Evolutionary conservation across 2,888 invertebrate species (phyloP), one percentile per base, ranked within the genome.

Genomic region (Volucella bombylans): DNA sequence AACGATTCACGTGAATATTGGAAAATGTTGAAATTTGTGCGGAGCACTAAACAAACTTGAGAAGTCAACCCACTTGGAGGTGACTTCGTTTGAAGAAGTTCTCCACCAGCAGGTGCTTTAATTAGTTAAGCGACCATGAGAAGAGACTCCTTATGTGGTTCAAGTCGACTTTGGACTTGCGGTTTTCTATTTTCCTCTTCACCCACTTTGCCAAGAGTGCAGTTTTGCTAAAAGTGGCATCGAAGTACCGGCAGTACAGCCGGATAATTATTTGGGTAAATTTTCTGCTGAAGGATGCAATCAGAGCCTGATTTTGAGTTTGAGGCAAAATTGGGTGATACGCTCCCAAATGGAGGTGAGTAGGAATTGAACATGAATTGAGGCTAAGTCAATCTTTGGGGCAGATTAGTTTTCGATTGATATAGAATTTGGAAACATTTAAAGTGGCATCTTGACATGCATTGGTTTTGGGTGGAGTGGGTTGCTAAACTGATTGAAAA

Each of bases 241-340:
- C 8, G 43, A 49, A 55, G 45, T 49, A 38, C 31, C 59, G 49
- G 10, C 11, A 41, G 18, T 38, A 31, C 18, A 47, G 57, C 12
- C 18, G 14, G 45, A 31, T 79, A 72, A 71, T 79, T 59, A 45
- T 77, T 52, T 52, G 68, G 68, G 68, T 68, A 61, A 76, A 50
- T 43, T 52, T 31, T 31, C 31, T 31, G 31, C 31, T 31, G 31
- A 6, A 31, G 31, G 6, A 31, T 31, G 6, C 31, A 23, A 31
- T 31, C 31, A 4, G 31, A 31, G 31, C 6, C 31, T 31, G 31
- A 31, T 31, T 31, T 31, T 31, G 6, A 31, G 31, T 31, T 31
- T 4, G 31, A 31, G 1, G 6, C 4, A 31, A 31, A 31, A 31
- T 6, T 31, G 31, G 31, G 31, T 23, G 6, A 31, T 31, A 6